Percentiles rank a stretch among this genome's conserved stretches.
Evolutionary conservation across 2,888 invertebrate genomes (phyloP).

Genomic region (Epinotia demarniana): DNA sequence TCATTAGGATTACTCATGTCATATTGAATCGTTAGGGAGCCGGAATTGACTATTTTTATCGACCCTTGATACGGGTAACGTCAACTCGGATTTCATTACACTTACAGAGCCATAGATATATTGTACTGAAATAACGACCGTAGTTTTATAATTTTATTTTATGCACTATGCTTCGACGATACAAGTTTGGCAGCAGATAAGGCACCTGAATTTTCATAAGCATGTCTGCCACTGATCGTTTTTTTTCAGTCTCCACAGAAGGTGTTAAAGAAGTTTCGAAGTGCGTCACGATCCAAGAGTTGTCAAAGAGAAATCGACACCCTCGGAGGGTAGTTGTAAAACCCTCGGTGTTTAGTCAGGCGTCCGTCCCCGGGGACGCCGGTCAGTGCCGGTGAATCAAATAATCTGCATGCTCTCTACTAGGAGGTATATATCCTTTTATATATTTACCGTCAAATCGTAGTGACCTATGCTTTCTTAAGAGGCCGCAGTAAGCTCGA

Average conservation of each 20-base stretch:
- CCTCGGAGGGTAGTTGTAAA: conserved; percentile 77
- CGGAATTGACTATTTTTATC: no score
- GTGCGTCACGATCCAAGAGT: conserved; percentile 40
- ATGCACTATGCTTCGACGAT: background rate
- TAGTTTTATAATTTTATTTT: no score
- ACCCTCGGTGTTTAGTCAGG: conserved; percentile 79
- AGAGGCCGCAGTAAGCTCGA: no score
- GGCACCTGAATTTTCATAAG: background rate
- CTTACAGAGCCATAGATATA: no score
- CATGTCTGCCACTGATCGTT: background rate
- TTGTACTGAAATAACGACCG: no score
- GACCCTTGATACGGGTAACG: no score
- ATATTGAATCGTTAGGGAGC: no score
- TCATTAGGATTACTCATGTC: no score
- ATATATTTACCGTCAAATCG: background rate
- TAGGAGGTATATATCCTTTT: background rate
- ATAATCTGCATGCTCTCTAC: conserved; percentile 29
- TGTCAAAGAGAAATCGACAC: conserved; percentile 76
- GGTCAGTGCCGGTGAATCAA: conserved; percentile 37
- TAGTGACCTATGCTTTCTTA: background rate
- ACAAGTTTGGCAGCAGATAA: background rate
- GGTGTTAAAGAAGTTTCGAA: conserved; percentile 31
- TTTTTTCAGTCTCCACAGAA: conserved; percentile 6
- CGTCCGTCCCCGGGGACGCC: conserved; percentile 72
- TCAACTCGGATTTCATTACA: no score